Evolutionary conservation across 2,888 invertebrate species (phyloP).

Genomic region (Pilophorus perplexus): DNA sequence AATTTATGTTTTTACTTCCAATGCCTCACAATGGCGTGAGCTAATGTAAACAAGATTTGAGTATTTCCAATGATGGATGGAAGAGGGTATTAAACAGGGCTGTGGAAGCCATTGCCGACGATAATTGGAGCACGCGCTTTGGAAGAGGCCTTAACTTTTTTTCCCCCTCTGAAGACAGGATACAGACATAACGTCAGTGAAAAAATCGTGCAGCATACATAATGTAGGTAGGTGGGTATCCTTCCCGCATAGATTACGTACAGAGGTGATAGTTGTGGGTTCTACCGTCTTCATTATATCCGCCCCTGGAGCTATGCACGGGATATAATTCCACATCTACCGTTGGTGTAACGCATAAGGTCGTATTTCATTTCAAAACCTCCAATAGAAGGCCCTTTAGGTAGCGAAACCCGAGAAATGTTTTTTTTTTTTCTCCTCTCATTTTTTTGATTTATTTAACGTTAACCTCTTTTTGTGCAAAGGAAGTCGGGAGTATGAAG

Average conservation of each 20-base stretch:
- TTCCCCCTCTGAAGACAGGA: background rate
- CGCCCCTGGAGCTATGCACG: constrained; percentile 11
- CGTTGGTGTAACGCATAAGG: constrained; percentile 14
- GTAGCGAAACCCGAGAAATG: constrained; percentile 8
- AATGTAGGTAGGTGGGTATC: constrained; percentile 22
- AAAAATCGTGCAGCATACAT: constrained; percentile 12
- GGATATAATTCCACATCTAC: constrained; percentile 9
- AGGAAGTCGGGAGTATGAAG: background rate
- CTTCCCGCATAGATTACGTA: constrained; percentile 16
- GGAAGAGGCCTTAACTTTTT: too few relatives aligned
- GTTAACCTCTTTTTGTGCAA: constrained; percentile 12
- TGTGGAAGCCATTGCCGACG: too few relatives aligned
- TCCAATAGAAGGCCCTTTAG: constrained; percentile 26
- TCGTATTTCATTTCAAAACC: constrained; percentile 5
- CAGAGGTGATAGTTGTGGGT: constrained; percentile 15
- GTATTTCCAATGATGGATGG: too few relatives aligned
- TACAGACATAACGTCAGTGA: background rate
- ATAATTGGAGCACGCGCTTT: constrained; percentile 24
- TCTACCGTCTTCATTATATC: constrained; percentile 29
- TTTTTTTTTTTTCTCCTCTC: too few relatives aligned
- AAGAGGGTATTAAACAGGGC: too few relatives aligned
- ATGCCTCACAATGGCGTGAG: too few relatives aligned
- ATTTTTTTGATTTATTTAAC: constrained; percentile 23
- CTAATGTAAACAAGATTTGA: constrained; percentile 13
- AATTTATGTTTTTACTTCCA: too few relatives aligned